Conservation (phyloP, 2,113 vertebrate genomes). For the Aviceda subcristata region DNA sequence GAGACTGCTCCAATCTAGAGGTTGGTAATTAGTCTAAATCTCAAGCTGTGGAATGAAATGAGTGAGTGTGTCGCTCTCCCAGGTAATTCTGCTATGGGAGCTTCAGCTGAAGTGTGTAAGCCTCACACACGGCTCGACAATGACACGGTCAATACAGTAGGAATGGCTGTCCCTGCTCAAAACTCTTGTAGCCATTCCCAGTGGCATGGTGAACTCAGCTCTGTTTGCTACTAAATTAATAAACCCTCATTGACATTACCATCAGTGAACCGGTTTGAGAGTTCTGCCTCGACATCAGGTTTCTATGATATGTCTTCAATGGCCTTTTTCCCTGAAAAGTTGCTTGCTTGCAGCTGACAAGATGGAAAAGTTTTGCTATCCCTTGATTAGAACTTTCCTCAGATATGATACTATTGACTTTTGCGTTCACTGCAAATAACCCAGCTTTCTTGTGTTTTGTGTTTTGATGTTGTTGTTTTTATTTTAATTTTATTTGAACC, state of each 20-base stretch:
- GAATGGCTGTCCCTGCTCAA: background rate
- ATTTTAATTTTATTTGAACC: background rate
- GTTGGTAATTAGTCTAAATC: background rate
- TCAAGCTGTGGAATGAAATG: background rate
- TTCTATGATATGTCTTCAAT: background rate
- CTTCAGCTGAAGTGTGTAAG: background rate
- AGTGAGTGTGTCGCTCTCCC: background rate
- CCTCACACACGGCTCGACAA: background rate
- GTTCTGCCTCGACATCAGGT: background rate
- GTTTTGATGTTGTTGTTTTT: background rate
- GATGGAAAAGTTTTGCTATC: background rate
- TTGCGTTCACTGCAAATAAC: background rate
- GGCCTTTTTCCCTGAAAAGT: background rate
- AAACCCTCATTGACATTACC: accelerated
- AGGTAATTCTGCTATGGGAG: background rate
- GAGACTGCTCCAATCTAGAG: background rate
- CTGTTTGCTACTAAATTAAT: background rate
- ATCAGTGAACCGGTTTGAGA: background rate
- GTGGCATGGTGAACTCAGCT: background rate
- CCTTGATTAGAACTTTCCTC: background rate
- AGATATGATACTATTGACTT: background rate
- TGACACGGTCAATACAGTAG: accelerated
- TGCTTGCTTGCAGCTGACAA: background rate
- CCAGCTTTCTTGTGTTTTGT: background rate
- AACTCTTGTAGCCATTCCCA: background rate